A percentile compares a stretch with the other conserved stretches of the same genome.
Conservation (phyloP, 2,888 invertebrate species). For the Amiota communis region DNA sequence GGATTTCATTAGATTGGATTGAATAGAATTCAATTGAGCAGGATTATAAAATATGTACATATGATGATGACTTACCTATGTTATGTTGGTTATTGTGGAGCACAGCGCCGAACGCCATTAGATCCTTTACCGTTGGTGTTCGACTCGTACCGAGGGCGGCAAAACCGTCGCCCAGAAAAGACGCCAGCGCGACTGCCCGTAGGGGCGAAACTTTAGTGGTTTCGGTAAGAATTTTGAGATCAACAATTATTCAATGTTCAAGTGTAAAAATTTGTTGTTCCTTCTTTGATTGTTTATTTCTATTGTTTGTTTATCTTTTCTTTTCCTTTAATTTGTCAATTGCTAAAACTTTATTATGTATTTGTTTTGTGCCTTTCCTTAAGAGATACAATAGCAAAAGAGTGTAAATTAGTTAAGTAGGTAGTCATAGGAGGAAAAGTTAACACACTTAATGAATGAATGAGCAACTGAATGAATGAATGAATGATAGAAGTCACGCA, state of each 20-base stretch:
- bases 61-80: constrained; percentile 68
- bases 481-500: constrained; percentile 33
- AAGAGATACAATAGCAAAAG: too few species aligned
- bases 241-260: constrained; percentile 57
- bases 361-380: not conserved
- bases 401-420: too few species aligned
- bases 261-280: constrained; percentile 39
- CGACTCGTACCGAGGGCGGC: constrained; percentile 72
- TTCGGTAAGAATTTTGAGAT: constrained; percentile 74
- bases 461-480: not conserved
- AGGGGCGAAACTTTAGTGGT: constrained; percentile 73
- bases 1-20: not conserved
- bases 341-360: not conserved
- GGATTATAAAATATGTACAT: too few species aligned
- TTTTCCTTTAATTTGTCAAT: not conserved
- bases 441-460: not conserved
- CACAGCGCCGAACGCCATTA: constrained; percentile 74
- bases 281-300: not conserved
- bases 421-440: too few species aligned
- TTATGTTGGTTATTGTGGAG: constrained; percentile 74
- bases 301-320: not conserved
- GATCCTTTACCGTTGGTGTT: constrained; percentile 74
- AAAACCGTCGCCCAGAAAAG: constrained; percentile 74
- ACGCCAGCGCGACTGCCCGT: constrained; percentile 75
- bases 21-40: too few species aligned